Evolutionary conservation across 2,113 vertebrate species (phyloP), one percentile per base, ranked within the genome.

Genomic region (Sebastes fasciatus): DNA sequence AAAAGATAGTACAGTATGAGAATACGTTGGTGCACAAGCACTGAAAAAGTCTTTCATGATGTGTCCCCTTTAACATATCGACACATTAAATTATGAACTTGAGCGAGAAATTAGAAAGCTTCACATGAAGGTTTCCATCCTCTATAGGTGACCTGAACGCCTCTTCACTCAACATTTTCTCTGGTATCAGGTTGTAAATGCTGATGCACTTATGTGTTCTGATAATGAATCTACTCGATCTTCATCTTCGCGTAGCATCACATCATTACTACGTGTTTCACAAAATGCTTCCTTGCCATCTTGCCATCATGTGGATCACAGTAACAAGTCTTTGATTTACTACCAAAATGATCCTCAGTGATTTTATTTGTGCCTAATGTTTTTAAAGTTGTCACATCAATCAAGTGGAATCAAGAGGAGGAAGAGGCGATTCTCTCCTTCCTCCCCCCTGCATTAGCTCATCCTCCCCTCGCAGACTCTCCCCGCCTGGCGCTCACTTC

Each of bases 351-450:
- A 89, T 90, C 84, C 89, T 79, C 45, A 1, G 60, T 81, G 89
- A 91, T 91, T 89, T 74, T 90, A 85, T 92, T 91, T 91, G 82
- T 82, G 88, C 82, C 88, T 88, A 86, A 93, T 90, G 90, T 92
- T 92, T 91, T 88, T 89, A 72, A 94, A 92, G 74, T 90, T 92
- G 90, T 90, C 90, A 89, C 88, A 92, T 93, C 89, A 92, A 92
- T 94, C 93, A 92, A 70, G 85, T 86, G 0, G 40, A 84, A 90
- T 91, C 88, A 88, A 79, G 81, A 74, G 86, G 88, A 91, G 79
- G 88, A 85, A 87, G 86, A 88, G 84, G 83, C 63, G 86, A 80
- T 86, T 84, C 80, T 82, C 71, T 21, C 52, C 83, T 67, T 82
- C 83, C 80, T 83, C 90, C 88, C 86, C 45, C 40, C 12, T 87